phyloP scores from a whole-genome alignment of 2,113 vertebrate species.

The Vombatus ursinus region DNA sequence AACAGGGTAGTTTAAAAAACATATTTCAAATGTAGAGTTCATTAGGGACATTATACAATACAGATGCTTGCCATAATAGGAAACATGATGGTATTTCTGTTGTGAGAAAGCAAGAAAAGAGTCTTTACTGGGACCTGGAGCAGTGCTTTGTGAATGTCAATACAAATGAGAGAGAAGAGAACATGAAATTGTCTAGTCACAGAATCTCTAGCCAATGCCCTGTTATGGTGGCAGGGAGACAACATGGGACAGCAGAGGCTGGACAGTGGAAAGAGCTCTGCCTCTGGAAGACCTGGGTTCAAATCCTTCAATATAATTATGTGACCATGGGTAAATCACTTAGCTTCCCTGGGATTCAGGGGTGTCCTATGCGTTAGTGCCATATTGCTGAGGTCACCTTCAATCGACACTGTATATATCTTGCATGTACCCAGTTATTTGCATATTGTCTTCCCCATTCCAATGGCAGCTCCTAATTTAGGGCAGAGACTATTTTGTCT shows the following conservation, averaged over 20 bases:
- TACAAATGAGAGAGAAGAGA: constrained; percentile 41
- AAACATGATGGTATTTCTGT: constrained; percentile 62
- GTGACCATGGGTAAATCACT: neutral
- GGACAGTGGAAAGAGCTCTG: neutral
- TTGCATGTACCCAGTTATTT: neutral
- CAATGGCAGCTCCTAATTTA: neutral
- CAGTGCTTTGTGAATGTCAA: neutral
- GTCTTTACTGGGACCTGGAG: constrained; percentile 45
- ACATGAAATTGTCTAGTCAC: neutral
- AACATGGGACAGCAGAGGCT: constrained; percentile 25
- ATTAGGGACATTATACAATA: constrained; percentile 73
- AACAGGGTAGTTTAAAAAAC: constrained; percentile 67
- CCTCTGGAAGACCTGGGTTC: constrained; percentile 26
- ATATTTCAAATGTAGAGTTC: constrained; percentile 71
- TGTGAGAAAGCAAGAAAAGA: constrained; percentile 50
- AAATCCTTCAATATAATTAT: neutral
- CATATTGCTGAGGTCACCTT: neutral
- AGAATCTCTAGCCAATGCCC: constrained; percentile 16
- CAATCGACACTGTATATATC: neutral
- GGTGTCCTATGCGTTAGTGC: neutral
- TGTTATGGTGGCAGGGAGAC: neutral
- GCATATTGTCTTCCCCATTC: neutral
- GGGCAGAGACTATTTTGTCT: neutral
- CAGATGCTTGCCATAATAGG: constrained; percentile 52
- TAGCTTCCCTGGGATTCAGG: neutral